Conservation (phyloP, 1,140 invertebrate species). For the Drosophila guanche region DNA sequence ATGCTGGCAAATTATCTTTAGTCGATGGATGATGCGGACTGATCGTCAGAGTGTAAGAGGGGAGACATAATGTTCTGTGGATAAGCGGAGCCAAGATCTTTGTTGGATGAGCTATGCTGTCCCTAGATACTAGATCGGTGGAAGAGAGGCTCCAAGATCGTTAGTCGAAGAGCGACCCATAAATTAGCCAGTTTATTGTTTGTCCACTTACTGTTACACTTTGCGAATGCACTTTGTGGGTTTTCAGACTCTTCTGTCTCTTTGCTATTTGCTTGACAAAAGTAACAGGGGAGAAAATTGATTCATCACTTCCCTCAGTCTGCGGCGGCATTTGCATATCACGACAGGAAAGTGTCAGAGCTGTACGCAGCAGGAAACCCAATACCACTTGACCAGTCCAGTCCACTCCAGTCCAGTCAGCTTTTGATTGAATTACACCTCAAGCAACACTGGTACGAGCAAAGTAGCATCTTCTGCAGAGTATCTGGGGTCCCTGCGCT, state of each 20-base stretch:
- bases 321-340: constrained; percentile 16
- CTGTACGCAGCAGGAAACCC: constrained; percentile 44
- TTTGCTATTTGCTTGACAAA: constrained; percentile 64
- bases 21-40: constrained; percentile 45
- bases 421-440: constrained; percentile 62
- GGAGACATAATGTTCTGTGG: too few species aligned
- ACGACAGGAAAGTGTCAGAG: constrained; percentile 15
- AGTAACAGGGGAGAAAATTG: constrained; percentile 54
- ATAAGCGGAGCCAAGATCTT: too few species aligned
- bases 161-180: constrained; percentile 39
- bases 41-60: too few species aligned
- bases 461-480: background rate
- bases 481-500: constrained; percentile 13
- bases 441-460: background rate
- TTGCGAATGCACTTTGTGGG: constrained; percentile 65
- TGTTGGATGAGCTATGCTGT: too few species aligned
- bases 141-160: too few species aligned
- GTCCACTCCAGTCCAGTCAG: constrained; percentile 5
- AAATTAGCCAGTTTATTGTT: constrained; percentile 77
- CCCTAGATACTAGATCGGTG: too few species aligned
- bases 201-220: constrained; percentile 73
- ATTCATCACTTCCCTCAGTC: constrained; percentile 29
- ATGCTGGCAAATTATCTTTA: constrained; percentile 54
- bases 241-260: constrained; percentile 34
- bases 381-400: constrained; percentile 40